Conservation (phyloP, 2,888 invertebrate genomes). For the Pandemis corylana region DNA sequence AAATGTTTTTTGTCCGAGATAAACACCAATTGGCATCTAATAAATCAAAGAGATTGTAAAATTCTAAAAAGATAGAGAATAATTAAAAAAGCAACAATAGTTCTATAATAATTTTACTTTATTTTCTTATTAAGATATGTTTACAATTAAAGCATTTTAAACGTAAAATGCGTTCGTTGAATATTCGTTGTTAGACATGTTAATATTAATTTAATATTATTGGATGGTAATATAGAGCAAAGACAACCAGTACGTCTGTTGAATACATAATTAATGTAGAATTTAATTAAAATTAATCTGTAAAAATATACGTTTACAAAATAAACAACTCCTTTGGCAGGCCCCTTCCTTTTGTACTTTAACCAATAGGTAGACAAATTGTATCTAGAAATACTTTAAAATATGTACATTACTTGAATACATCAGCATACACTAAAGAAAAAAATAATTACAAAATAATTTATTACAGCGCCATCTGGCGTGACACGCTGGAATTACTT, state of each 20-base stretch:
- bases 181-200: constrained; percentile 32
- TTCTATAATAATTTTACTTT: constrained; percentile 28
- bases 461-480: constrained; percentile 54
- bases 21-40: too few relatives aligned
- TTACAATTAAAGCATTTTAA: constrained; percentile 19
- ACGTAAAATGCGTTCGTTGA: constrained; percentile 31
- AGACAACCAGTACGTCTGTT: neutral
- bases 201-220: constrained; percentile 17
- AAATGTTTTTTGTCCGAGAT: too few relatives aligned
- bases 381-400: constrained; percentile 16
- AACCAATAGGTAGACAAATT: constrained; percentile 16
- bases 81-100: constrained; percentile 5
- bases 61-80: neutral
- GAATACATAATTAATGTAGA: neutral
- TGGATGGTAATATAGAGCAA: constrained; percentile 18
- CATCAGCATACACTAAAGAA: constrained; percentile 3
- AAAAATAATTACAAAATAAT: constrained; percentile 44
- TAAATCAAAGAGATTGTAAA: too few relatives aligned
- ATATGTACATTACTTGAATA: constrained; percentile 30
- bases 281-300: constrained; percentile 1
- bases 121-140: constrained; percentile 19
- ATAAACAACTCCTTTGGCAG: constrained; percentile 27
- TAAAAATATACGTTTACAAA: constrained; percentile 8
- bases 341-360: constrained; percentile 33
- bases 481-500: neutral